These are phyloP conservation scores for Acrocephalus arundinaceus DNA, from an alignment of 2,113 vertebrate genomes.

Conservation along the genomic window DNA sequence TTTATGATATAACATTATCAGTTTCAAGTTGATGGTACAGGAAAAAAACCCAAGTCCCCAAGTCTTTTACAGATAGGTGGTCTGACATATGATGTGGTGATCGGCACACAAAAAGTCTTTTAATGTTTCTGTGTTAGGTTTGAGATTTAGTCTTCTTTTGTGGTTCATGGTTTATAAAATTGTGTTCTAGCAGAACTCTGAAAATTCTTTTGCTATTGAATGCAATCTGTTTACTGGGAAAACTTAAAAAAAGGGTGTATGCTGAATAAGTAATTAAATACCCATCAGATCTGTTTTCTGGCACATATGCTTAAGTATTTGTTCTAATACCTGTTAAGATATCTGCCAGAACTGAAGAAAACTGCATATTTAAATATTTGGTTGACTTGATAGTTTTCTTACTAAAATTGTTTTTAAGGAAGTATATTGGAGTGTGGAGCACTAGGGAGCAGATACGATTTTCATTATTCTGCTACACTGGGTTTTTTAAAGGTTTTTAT, in stretches of 20 bases:
- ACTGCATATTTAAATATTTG: background rate
- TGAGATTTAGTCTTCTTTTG: background rate
- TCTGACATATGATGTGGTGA: background rate
- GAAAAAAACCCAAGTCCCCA: rapidly evolving
- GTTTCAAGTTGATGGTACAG: background rate
- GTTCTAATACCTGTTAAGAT: background rate
- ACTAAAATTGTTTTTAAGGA: background rate
- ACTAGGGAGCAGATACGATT: background rate
- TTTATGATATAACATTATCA: background rate
- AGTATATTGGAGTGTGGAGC: background rate
- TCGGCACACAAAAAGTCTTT: rapidly evolving
- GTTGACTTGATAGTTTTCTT: background rate
- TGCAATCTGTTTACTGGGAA: background rate
- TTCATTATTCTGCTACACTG: background rate
- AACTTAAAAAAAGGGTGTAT: background rate
- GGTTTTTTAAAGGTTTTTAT: background rate
- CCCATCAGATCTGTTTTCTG: background rate
- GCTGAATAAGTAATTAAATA: background rate
- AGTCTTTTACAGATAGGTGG: background rate
- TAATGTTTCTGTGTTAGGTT: rapidly evolving
- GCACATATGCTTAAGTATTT: background rate
- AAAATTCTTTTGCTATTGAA: background rate
- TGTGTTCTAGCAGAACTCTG: background rate
- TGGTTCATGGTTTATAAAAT: background rate
- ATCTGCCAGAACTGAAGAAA: background rate